Percentiles rank a stretch among this genome's conserved stretches.
Evolutionary conservation across 2,888 invertebrate genomes (phyloP).

Genomic region (Sicus ferrugineus): DNA sequence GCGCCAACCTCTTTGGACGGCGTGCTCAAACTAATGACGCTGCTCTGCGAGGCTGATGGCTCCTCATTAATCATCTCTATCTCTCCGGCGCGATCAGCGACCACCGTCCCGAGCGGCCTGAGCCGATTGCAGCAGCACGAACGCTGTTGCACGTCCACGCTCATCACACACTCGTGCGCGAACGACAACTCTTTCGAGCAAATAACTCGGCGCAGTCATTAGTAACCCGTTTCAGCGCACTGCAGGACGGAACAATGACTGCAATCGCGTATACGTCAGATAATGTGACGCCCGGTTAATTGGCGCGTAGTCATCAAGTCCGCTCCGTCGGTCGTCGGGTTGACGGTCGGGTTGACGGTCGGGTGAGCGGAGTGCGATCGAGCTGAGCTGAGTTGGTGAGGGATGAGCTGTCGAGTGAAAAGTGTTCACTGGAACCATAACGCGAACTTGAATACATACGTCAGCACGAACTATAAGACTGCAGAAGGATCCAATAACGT

Average conservation of each 20-base stretch:
- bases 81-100: constrained; percentile 7
- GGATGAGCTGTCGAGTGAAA: background rate
- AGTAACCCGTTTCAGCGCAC: constrained; percentile 24
- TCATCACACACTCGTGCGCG: constrained; percentile 5
- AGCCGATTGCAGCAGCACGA: background rate
- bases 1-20: background rate
- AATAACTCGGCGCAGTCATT: constrained; percentile 17
- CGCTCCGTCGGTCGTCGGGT: background rate
- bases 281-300: constrained; percentile 24
- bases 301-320: constrained; percentile 27
- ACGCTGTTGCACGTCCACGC: constrained; percentile 13
- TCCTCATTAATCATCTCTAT: constrained; percentile 25
- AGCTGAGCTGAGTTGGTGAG: background rate
- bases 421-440: too few relatives aligned
- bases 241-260: constrained; percentile 11
- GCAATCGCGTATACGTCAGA: constrained; percentile 20
- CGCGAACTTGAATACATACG: too few relatives aligned
- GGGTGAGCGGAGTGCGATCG: background rate
- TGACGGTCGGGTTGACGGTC: background rate
- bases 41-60: constrained; percentile 10
- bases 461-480: too few relatives aligned
- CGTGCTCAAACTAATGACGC: background rate
- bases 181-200: constrained; percentile 4
- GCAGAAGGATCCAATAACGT: too few relatives aligned
- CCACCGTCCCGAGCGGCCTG: background rate